Base-by-base conservation (phyloP, 2,888 invertebrate genomes). In the Tinea trinotella region DNA sequence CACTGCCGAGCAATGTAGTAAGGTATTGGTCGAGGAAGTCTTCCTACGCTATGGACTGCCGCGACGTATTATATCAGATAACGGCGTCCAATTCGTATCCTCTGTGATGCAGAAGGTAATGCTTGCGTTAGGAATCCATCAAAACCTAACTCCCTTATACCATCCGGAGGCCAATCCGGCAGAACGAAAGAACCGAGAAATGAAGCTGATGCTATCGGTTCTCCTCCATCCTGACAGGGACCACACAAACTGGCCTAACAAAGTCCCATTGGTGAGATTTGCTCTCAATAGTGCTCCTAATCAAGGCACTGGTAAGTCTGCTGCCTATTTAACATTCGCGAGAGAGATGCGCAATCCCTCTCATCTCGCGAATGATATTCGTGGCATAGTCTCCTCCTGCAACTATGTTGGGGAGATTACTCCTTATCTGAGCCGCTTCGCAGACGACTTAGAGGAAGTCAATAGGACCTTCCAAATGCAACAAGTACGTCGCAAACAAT, bases 81-180 rank as follows among this genome's bases (percentile, higher is more conserved):
- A 70, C 17, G 68, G 66, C 0, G 55, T 59, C 0, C 67, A 68
- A 49, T 66, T 67, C 50, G 57, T 67, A 0, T 59, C 63, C 0
- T 60, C 58, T 0, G 36, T 64, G 2, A 66, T 66, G 64, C 67
- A 66, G 24, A 54, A 64, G 20, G 52, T 62, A 0, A 20, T 55
- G 49, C 50, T 19, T 12, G 59, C 52, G 0, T 52, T 60, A 1
- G 59, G 55, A 1, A 59, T 66, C 17, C 44, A 59, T 17, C 62
- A 65, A 17, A 36, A 40, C 0, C 54, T 61, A 9, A 62, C 57
- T 3, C 62, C 64, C 0, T 57, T 63, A 1, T 64, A 66, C 48
- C 64, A 67, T 18, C 65, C 65, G 0, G 57, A 63, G 18, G 59
- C 61, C 0, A 67, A 67, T 36, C 69, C 64, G 0, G 65, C 63